These are phyloP conservation scores for Drosophila villosipedis DNA, from an alignment of 2,888 invertebrate genomes.

Conservation along the genomic window DNA sequence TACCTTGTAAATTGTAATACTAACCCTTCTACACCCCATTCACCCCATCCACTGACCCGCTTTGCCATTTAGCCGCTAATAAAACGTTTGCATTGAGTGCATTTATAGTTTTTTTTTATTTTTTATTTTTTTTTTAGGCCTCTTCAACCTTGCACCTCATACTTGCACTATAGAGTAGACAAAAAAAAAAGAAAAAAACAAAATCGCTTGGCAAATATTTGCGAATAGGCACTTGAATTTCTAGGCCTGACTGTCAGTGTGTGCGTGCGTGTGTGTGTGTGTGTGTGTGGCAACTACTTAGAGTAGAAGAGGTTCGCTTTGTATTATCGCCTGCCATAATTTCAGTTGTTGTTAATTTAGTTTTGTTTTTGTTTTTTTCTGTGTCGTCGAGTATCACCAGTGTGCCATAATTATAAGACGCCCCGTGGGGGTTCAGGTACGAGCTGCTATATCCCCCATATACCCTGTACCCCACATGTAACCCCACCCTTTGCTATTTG, in stretches of 20 bases:
- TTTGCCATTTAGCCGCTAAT: constrained; percentile 35
- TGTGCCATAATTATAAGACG: constrained; percentile 72
- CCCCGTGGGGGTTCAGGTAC: constrained; percentile 38
- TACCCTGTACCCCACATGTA: neutral
- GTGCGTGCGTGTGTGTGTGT: neutral
- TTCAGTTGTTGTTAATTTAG: constrained; percentile 45
- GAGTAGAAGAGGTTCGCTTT: constrained; percentile 22
- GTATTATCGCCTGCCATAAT: constrained; percentile 62
- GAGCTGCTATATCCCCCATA: constrained; percentile 1
- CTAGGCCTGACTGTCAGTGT: constrained; percentile 10
- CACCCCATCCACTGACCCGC: constrained; percentile 20
- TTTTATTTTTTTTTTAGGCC: constrained; percentile 4
- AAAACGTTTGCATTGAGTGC: constrained; percentile 42
- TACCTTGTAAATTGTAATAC: constrained; percentile 33
- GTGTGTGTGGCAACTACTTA: constrained; percentile 11
- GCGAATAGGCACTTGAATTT: constrained; percentile 41
- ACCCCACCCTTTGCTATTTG: neutral
- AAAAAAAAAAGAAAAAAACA: constrained; percentile 14
- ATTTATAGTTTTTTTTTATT: constrained; percentile 1
- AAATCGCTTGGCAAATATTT: constrained; percentile 17
- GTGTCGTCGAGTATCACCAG: constrained; percentile 61
- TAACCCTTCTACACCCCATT: constrained; percentile 1
- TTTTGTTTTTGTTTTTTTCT: constrained; percentile 11
- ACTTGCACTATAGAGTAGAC: constrained; percentile 6
- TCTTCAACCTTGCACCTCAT: constrained; percentile 61